Evolutionary conservation across 1,140 invertebrate genomes (phyloP), one percentile per base, ranked within the genome.

Genomic region (Steinernema feltiae): DNA sequence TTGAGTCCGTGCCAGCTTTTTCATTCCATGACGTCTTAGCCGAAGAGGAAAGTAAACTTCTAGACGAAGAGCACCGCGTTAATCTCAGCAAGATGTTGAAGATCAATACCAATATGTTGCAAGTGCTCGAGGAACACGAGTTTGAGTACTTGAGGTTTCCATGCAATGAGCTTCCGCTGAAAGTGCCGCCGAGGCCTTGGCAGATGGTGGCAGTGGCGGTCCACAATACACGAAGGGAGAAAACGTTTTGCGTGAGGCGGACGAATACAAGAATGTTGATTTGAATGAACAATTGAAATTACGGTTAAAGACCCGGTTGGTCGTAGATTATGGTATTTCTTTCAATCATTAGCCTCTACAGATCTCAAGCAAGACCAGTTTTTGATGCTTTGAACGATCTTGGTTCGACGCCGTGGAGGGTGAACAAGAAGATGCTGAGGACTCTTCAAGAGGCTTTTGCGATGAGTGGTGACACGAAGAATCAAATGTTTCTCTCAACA

Each of bases 361-460:
- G 72, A 35, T 27, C 32, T 1, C 79, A 86, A 75, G 79, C 70
- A 15, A 74, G 85, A 3, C 93, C 95, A 0, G 89, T 91, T 1
- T 88, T 96, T 3, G 96, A 98, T 89, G 91, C 92, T 21, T 88
- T 98, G 0, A 98, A 98, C 89, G 92, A 94, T 84, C 89, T 98
- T 0, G 91, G 91, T 21, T 90, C 92, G 30, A 91, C 94, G 74
- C 93, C 95, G 0, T 99, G 96, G 96, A 91, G 88, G 77, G 91
- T 98, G 7, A 98, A 98, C 87, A 89, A 90, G 80, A 86, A 88
- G 0, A 90, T 95, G 78, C 76, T 84, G 35, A 73, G 80, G 31
- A 69, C 81, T 12, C 70, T 79, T 24, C 75, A 53, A 17, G 18
- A 31, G 21, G 74, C 76, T 0, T 79, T 76, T 69, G 29, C 7